Conservation (phyloP, 1,140 invertebrate genomes). For the Caenorhabditis inopinata region DNA sequence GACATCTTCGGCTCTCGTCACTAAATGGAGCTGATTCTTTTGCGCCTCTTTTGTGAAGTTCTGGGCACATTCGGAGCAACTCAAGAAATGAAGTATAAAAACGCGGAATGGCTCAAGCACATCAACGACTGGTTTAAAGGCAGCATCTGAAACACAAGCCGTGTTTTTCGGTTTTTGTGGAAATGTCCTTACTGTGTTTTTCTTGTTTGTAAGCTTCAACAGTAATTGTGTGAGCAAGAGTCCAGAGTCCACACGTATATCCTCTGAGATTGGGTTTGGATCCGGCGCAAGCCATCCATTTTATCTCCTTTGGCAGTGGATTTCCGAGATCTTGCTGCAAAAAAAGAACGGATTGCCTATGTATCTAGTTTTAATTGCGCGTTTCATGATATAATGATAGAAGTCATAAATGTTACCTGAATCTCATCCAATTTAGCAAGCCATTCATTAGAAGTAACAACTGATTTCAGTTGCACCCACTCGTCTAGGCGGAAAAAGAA, state of each 20-base stretch:
- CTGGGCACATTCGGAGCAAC: slow-evolving; percentile 81
- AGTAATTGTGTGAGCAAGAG: slow-evolving; percentile 86
- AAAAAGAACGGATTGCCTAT: slow-evolving; percentile 7
- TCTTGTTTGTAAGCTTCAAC: slow-evolving; percentile 75
- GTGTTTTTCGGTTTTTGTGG: too few species aligned
- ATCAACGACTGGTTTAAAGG: slow-evolving; percentile 63
- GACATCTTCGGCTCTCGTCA: slow-evolving; percentile 71
- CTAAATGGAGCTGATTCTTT: slow-evolving; percentile 71
- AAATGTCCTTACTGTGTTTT: slow-evolving; percentile 55
- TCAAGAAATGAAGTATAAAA: slow-evolving; percentile 89
- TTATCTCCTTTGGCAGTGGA: slow-evolving; percentile 51
- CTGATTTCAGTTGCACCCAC: slow-evolving; percentile 51
- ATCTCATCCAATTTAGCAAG: slow-evolving; percentile 56
- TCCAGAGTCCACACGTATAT: slow-evolving; percentile 92
- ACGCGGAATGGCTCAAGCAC: slow-evolving; percentile 80
- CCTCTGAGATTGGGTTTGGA: slow-evolving; percentile 76
- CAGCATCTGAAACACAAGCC: slow-evolving; percentile 52
- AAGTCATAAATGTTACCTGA: slow-evolving; percentile 39
- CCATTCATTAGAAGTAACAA: slow-evolving; percentile 59
- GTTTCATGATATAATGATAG: neutral
- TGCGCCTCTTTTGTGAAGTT: slow-evolving; percentile 81
- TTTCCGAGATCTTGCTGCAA: slow-evolving; percentile 52
- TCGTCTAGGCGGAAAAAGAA: slow-evolving; percentile 63
- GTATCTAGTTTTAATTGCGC: neutral
- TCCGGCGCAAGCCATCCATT: slow-evolving; percentile 75